Conservation (phyloP, 2,113 vertebrate species). For the Barnardius zonarius region DNA sequence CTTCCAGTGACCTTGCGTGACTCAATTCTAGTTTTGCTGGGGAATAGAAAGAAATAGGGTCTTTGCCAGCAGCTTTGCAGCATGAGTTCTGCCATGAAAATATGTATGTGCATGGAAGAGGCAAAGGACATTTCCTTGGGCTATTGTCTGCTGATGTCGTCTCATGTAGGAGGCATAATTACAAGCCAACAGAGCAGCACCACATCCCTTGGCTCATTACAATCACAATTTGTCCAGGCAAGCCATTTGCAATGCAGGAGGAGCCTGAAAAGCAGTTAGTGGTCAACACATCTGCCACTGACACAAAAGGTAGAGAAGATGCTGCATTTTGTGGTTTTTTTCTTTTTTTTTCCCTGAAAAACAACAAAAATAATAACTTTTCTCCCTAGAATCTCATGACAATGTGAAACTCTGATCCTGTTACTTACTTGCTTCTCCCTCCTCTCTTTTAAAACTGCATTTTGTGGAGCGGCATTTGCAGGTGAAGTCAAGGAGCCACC, state of each 20-base stretch:
- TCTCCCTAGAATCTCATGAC: background rate
- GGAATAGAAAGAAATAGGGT: fast-evolving
- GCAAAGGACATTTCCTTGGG: background rate
- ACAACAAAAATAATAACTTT: background rate
- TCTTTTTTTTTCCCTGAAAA: background rate
- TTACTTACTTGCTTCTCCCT: background rate
- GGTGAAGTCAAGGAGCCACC: background rate
- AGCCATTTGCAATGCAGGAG: background rate
- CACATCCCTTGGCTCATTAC: fast-evolving
- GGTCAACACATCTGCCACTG: background rate
- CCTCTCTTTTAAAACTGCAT: background rate
- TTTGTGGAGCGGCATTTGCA: background rate
- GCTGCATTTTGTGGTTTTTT: background rate
- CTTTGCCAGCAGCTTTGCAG: background rate
- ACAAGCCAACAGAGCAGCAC: fast-evolving
- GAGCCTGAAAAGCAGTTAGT: background rate
- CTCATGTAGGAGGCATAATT: background rate
- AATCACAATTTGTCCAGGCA: background rate
- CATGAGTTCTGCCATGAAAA: background rate
- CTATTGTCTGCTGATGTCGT: background rate
- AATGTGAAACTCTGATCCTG: background rate
- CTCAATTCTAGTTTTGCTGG: fast-evolving
- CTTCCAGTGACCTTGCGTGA: background rate
- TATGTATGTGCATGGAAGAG: fast-evolving
- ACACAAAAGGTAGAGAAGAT: background rate